Evolutionary conservation across 2,113 vertebrate species (phyloP), one percentile per base, ranked within the genome.

Genomic region (Poeciliopsis occidentalis): DNA sequence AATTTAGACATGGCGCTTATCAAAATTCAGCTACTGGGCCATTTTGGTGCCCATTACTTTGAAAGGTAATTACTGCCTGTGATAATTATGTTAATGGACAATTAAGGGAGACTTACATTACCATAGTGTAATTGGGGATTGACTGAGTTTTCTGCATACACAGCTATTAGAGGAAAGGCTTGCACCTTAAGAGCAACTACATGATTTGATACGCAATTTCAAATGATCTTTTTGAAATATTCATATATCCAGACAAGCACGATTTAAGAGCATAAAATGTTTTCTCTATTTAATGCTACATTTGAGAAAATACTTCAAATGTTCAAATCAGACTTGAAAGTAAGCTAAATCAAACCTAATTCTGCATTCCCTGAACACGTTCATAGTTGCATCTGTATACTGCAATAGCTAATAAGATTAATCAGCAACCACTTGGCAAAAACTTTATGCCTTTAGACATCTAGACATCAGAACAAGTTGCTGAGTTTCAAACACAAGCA

Each of bases 31-130:
- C 73, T 79, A 75, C 75, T 70, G 51, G 75, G 80, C 73, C 80
- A 80, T 84, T 89, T 90, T 78, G 75, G 61, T 66, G 34, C 71
- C 85, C 75, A 88, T 92, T 92, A 92, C 88, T 89, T 86, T 91
- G 60, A 90, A 89, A 91, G 85, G 83, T 82, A 86, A 90, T 90
- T 90, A 90, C 73, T 64, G 81, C 7, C 17, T 81, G 85, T 79
- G 82, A 89, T 91, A 89, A 92, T 91, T 90, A 89, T 61, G 54
- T 78, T 89, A 92, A 92, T 87, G 76, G 85, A 83, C 85, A 89
- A 85, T 89, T 89, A 89, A 71, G 60, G 75, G 67, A 74, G 67
- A 84, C 67, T 81, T 81, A 89, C 81, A 84, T 87, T 85, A 84
- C 85, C 74, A 82, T 64, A 74, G 80, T 77, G 65, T 91, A 90